Base-by-base conservation (phyloP, 1,140 invertebrate species). In the Ips typographus region DNA sequence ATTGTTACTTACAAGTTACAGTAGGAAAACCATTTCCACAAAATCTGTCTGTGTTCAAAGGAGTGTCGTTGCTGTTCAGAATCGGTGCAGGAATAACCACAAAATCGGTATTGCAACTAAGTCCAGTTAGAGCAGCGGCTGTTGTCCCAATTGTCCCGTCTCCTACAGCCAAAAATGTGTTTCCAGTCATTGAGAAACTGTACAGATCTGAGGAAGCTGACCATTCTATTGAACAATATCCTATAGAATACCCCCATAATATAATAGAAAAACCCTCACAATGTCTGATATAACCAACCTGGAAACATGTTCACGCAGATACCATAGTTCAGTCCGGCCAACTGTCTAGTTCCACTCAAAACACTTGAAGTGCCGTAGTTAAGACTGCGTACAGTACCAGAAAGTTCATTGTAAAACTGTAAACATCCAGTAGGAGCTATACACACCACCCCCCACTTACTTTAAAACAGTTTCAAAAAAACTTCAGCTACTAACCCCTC, bases 291-390 rank as follows among this genome's bases (percentile, higher is more conserved):
- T 22, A 22, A 22, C 22, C 43, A 59, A 71, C 87, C 89, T 36
- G 85, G 78, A 59, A 85, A 84, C 84, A 88, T 88, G 74, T 85
- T 82, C 40, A 91, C 82, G 74, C 90, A 92, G 43, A 91, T 85
- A 7, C 91, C 90, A 78, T 94, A 94, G 76, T 89, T 88, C 61
- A 90, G 81, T 76, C 90, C 89, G 1, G 84, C 87, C 40, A 93
- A 81, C 80, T 93, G 87, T 65, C 90, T 80, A 0, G 90, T 90
- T 49, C 89, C 90, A 53, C 63, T 72, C 6, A 70, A 41, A n/a
- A 72, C 65, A 52, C 70, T 68, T 4, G 84, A 82, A 5, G 84
- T 84, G 2, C 85, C 88, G 75, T 90, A 92, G 77, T 93, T 94
- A 71, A 94, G 94, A 77, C 91, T 91, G 49, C 80, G 85, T n/a